Conservation (phyloP, 2,113 vertebrate species). For the Conger conger region DNA sequence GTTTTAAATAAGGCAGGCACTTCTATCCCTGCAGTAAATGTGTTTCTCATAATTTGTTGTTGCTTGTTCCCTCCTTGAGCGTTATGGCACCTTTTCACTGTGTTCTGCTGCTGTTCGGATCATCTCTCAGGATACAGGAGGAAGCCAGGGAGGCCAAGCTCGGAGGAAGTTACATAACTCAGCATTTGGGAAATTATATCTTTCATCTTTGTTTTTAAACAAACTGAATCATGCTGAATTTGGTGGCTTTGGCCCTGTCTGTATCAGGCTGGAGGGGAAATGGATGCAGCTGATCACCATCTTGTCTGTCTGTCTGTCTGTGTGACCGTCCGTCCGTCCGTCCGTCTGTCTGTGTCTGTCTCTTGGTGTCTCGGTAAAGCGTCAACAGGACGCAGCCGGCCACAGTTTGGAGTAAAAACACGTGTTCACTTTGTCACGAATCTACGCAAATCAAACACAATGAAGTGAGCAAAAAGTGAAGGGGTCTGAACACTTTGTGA, state of each 20-base stretch:
- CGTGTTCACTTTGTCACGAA: no score
- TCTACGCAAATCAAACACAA: no score
- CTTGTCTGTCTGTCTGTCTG: no score
- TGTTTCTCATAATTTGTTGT: background rate
- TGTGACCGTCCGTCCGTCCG: no score
- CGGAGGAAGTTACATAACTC: background rate
- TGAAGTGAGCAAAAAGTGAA: no score
- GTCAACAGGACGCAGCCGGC: no score
- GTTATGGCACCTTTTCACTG: background rate
- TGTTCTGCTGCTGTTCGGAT: background rate
- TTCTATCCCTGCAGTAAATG: slow-evolving; percentile 26
- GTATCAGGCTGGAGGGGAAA: background rate
- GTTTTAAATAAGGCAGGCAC: slow-evolving; percentile 42
- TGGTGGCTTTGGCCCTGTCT: background rate
- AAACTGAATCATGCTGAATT: background rate
- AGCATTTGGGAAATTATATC: background rate
- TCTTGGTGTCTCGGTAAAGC: no score
- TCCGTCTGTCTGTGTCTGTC: background rate
- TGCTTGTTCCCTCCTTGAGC: background rate
- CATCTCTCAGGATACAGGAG: background rate
- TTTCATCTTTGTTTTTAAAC: background rate
- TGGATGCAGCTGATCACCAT: no score
- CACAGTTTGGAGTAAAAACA: no score
- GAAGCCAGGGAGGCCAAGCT: background rate
- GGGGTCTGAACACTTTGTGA: no score